Base-by-base conservation (phyloP, 2,797 vertebrate species). In the Ficedula albicollis region DNA sequence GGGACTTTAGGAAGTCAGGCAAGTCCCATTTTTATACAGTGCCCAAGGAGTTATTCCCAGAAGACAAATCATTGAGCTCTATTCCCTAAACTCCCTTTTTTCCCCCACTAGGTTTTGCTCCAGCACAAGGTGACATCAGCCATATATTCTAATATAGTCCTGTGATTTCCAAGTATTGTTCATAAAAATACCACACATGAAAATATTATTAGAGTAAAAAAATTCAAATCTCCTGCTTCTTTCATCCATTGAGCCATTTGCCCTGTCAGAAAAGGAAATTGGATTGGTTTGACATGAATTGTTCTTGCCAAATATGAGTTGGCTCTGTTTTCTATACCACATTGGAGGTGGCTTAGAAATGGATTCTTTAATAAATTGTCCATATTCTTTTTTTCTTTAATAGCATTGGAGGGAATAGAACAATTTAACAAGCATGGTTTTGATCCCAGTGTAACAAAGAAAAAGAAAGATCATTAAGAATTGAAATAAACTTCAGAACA, bases 231-330 rank as follows among this genome's bases (percentile, higher is more conserved):
- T 58, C 2, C 64, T 70, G 43, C 48, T 93, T 54, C 59, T 84
- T 64, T 75, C 67, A 78, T 54, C 62, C 80, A 66, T 59, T 75
- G 70, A 78, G 55, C 77, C 62, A 34, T 51, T 90, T 72, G 44
- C 34, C 66, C 13, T 87, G 70, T 87, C 77, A 87, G 59, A 84
- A 89, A 62, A 87, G 46, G 74, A 84, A 86, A 84, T 63, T 34
- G 49, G 41, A 43, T 88, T 78, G 80, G 10, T 84, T 86, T 96
- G 96, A 84, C 43, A 27, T 38, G 39, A 91, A 89, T 89, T 93
- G 84, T 89, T 95, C 92, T 66, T 86, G 62, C 54, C 84, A 92
- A 93, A 89, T 93, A 59, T 20, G 23, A 85, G 48, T 72, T 81
- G 69, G 39, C 58, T 93, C 58, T 64, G 19, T 75, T 85, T 91